Evolutionary conservation across 2,797 vertebrate species (phyloP).

Genomic region (Crax fasciolata): DNA sequence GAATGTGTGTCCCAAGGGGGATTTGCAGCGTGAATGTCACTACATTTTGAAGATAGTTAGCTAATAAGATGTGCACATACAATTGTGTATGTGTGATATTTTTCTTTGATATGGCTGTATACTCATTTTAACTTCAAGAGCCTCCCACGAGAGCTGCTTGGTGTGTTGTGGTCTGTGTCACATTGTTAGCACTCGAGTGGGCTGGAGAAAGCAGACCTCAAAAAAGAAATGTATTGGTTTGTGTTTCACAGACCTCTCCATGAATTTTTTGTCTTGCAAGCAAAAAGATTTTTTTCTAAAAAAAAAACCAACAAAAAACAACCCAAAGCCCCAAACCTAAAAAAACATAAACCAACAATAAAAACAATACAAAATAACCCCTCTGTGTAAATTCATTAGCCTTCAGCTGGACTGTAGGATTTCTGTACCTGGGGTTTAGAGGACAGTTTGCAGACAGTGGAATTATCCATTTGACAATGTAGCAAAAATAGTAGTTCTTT

Average conservation of each 20-base stretch:
- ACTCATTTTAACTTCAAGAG: not conserved
- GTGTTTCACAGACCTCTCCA: not conserved
- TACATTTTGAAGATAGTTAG: not conserved
- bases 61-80: too few relatives aligned
- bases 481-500: not conserved
- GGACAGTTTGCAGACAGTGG: not conserved
- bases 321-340: too few relatives aligned
- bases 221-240: not conserved
- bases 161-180: not conserved
- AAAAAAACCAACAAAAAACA: too few relatives aligned
- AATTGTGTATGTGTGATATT: fast-evolving
- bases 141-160: not conserved
- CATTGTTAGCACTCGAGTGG: not conserved
- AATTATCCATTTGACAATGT: not conserved
- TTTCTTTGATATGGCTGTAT: not conserved
- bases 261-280: not conserved
- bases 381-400: not conserved
- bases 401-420: not conserved
- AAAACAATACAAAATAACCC: not conserved
- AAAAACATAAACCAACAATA: too few relatives aligned
- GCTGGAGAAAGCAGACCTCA: not conserved
- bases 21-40: not conserved
- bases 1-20: not conserved
- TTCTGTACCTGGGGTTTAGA: not conserved
- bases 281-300: not conserved